Evolutionary conservation across 2,113 vertebrate genomes (phyloP).

Genomic region (Gambusia affinis): DNA sequence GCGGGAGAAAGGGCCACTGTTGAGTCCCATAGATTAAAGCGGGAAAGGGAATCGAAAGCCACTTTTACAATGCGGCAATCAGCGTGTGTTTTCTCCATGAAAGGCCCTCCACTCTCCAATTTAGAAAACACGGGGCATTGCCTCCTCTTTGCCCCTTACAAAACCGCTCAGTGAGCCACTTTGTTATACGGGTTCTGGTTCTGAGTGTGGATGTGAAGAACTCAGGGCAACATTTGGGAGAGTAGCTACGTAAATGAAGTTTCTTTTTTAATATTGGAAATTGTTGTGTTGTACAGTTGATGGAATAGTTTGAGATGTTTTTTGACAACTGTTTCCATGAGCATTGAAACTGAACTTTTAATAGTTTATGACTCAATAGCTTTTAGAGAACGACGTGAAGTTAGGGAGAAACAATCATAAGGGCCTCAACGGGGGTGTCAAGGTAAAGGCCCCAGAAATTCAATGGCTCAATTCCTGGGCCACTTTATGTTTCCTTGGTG

Average conservation of each 20-base stretch:
- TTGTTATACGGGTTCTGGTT: constrained; percentile 76
- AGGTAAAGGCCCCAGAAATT: no score
- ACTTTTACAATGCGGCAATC: constrained; percentile 88
- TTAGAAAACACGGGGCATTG: constrained; percentile 82
- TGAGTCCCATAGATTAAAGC: constrained; percentile 83
- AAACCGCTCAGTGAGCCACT: constrained; percentile 80
- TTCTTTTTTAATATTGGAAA: background rate
- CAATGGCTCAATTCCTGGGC: no score
- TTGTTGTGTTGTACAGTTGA: no score
- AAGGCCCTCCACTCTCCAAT: constrained; percentile 79
- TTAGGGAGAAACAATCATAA: no score
- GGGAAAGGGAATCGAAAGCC: constrained; percentile 86
- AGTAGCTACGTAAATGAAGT: constrained; percentile 59
- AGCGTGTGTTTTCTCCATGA: constrained; percentile 86
- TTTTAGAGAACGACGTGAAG: no score
- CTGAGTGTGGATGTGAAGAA: constrained; percentile 29
- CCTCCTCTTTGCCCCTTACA: constrained; percentile 74
- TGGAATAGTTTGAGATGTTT: no score
- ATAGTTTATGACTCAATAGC: no score
- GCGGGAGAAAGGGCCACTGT: constrained; percentile 82
- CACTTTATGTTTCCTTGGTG: no score
- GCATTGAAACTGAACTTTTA: no score
- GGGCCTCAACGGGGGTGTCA: no score
- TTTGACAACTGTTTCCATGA: no score
- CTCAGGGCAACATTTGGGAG: no score